A percentile compares a stretch with the other conserved stretches of the same genome.
phyloP scores from a whole-genome alignment of 2,888 invertebrate genomes.

The Eristalis arbustorum region DNA sequence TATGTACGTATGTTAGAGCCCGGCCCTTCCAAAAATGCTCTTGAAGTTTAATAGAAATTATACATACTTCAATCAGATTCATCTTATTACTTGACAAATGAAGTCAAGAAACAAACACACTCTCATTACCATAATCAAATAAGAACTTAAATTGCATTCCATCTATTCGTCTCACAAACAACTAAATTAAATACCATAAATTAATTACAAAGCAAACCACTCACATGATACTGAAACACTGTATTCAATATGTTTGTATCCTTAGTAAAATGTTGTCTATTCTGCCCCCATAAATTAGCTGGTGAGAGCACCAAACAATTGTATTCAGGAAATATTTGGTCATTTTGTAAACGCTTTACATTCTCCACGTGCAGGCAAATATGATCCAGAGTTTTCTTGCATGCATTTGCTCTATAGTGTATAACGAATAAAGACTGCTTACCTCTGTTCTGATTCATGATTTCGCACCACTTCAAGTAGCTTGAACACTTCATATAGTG shows the following conservation, averaged over 20 bases:
- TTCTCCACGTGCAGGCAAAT: slow-evolving; percentile 93
- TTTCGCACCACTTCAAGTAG: slow-evolving; percentile 92
- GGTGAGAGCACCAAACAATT: slow-evolving; percentile 95
- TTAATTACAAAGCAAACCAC: not conserved
- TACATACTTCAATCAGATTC: too few species aligned
- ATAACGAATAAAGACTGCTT: slow-evolving; percentile 57
- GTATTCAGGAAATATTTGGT: slow-evolving; percentile 91
- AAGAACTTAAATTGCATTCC: too few species aligned
- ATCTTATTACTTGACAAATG: too few species aligned
- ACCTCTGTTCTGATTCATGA: slow-evolving; percentile 82
- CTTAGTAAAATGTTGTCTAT: slow-evolving; percentile 87
- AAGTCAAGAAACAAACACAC: too few species aligned
- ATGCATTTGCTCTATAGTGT: slow-evolving; percentile 24
- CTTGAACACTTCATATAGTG: slow-evolving; percentile 93
- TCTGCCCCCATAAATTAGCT: slow-evolving; percentile 95
- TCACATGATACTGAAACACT: slow-evolving; percentile 90
- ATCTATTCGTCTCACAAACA: too few species aligned
- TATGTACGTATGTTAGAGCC: too few species aligned
- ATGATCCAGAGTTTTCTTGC: slow-evolving; percentile 88
- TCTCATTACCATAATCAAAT: too few species aligned
- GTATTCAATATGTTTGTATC: slow-evolving; percentile 91
- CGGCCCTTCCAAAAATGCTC: too few species aligned
- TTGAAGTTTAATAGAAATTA: too few species aligned
- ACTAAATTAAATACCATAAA: not conserved
- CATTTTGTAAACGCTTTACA: slow-evolving; percentile 83